A percentile compares a stretch with the other conserved stretches of the same genome.
Conservation (phyloP, 2,113 vertebrate species). For the Uria lomvia region DNA sequence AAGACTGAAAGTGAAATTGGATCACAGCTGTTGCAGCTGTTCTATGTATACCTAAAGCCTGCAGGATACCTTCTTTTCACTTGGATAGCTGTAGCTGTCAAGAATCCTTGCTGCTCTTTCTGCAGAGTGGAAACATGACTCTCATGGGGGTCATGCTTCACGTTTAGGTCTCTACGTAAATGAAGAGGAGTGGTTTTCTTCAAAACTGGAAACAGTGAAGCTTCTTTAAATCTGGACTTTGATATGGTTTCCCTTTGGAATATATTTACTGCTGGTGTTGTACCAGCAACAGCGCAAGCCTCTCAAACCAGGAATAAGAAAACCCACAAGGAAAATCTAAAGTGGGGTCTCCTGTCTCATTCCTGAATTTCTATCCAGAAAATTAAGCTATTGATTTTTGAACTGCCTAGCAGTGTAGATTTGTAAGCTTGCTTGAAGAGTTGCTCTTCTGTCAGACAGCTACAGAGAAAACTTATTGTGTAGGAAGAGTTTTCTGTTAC, state of each 20-base stretch:
- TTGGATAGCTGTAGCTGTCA: neutral
- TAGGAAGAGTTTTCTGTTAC: neutral
- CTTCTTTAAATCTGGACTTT: neutral
- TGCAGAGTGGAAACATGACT: neutral
- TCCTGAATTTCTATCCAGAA: neutral
- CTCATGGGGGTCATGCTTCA: neutral
- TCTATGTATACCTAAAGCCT: neutral
- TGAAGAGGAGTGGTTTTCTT: neutral
- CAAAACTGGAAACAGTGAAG: neutral
- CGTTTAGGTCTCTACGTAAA: neutral
- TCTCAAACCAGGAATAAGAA: neutral
- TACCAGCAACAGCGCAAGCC: neutral
- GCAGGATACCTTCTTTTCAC: neutral
- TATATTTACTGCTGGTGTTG: neutral
- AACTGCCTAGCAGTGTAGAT: neutral
- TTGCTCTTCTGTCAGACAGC: neutral
- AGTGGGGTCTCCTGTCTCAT: neutral
- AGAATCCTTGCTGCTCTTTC: neutral
- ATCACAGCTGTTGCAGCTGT: neutral
- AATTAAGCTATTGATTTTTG: neutral
- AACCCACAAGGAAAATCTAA: neutral
- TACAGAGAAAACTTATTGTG: neutral
- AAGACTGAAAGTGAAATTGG: neutral
- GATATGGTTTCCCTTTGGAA: neutral
- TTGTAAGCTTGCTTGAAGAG: neutral